Evolutionary conservation across 2,797 vertebrate species (phyloP).

Genomic region (Thamnophis elegans): DNA sequence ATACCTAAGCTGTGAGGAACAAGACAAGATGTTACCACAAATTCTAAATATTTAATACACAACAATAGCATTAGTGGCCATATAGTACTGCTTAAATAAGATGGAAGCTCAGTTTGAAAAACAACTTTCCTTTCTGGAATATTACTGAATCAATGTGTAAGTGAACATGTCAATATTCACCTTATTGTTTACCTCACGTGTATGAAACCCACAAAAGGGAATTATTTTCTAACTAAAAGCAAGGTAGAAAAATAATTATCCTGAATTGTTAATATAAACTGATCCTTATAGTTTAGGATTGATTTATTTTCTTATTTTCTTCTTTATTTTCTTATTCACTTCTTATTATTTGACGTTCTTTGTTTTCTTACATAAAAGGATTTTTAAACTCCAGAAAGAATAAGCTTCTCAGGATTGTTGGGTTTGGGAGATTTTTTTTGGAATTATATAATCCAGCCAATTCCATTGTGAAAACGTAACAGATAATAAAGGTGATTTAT

Average conservation of each 20-base stretch:
- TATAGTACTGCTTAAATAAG: background rate
- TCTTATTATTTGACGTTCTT: background rate
- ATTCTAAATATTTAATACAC: background rate
- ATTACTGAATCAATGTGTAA: background rate
- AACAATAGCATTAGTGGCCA: background rate
- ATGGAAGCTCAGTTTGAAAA: background rate
- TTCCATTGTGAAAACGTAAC: background rate
- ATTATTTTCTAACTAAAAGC: background rate
- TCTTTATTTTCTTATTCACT: too few species aligned
- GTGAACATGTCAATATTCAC: background rate
- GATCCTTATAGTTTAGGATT: background rate
- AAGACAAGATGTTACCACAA: constrained; percentile 32
- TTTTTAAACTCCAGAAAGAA: constrained; percentile 17
- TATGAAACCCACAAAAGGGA: background rate
- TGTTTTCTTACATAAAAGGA: background rate
- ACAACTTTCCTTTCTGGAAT: background rate
- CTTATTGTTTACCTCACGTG: background rate
- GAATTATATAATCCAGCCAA: background rate
- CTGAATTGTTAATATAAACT: background rate
- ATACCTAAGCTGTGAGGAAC: constrained; percentile 76
- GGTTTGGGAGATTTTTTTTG: background rate
- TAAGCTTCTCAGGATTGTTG: background rate
- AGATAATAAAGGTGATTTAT: background rate
- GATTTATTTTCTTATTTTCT: constrained; percentile 1
- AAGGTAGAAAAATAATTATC: background rate